Evolutionary conservation across 2,797 vertebrate genomes (phyloP).

Genomic region (Semaprochilodus insignis): DNA sequence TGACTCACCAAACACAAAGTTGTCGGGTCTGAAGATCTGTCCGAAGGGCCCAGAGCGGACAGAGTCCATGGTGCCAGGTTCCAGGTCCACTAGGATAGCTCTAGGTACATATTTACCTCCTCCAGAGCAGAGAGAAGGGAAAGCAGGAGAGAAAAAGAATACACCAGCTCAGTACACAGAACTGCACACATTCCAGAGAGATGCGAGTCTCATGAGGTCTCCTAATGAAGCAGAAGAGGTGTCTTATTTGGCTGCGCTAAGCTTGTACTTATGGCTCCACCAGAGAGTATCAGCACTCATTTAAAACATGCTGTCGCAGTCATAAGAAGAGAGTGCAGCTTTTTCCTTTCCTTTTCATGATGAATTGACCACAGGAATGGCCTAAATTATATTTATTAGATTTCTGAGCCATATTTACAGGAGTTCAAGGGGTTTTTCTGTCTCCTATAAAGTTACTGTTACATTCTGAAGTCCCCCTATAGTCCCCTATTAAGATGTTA

Average conservation of each 20-base stretch:
- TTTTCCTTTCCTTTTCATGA: neutral
- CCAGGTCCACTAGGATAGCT: conserved; percentile 95
- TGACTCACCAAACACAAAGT: conserved; percentile 95
- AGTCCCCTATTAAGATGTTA: neutral
- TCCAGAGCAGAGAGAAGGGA: conserved; percentile 65
- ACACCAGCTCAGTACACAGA: conserved; percentile 61
- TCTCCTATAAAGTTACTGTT: neutral
- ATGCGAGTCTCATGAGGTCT: neutral
- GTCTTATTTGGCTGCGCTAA: neutral
- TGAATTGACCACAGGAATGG: neutral
- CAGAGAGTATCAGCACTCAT: neutral
- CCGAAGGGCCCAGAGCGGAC: conserved; percentile 96
- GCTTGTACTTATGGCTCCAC: neutral
- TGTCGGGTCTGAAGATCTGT: conserved; percentile 97
- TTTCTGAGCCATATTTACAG: too few species aligned
- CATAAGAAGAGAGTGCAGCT: neutral
- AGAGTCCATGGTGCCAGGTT: conserved; percentile 97
- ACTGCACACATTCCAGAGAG: neutral
- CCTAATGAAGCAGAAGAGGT: neutral
- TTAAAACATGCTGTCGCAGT: neutral
- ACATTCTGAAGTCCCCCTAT: neutral
- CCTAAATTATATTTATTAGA: neutral
- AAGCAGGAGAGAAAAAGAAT: conserved; percentile 3
- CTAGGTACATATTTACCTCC: conserved; percentile 97
- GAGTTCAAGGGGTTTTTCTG: neutral